Conservation (phyloP, 2,113 vertebrate species). For the Sula dactylatra region DNA sequence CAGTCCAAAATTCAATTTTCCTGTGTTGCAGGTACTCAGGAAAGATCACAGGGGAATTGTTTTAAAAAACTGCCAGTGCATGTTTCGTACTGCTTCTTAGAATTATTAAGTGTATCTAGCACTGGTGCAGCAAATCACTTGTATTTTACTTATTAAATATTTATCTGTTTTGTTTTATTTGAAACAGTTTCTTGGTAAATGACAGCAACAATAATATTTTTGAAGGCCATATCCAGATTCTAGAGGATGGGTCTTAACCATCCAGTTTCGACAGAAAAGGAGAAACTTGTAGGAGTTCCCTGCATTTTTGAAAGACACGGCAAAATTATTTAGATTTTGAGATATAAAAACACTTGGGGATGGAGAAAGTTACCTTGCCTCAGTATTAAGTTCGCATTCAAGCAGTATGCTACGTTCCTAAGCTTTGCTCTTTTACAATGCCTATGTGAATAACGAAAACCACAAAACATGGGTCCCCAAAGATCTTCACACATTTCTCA, state of each 20-base stretch:
- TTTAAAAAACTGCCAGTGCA: background rate
- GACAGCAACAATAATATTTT: background rate
- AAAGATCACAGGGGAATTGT: background rate
- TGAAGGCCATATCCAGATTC: background rate
- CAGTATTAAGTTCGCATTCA: background rate
- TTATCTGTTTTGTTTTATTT: background rate
- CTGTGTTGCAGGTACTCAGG: background rate
- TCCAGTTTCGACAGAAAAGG: background rate
- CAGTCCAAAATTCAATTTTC: background rate
- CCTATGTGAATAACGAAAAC: background rate
- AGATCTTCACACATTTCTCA: conserved; percentile 14
- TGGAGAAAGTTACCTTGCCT: background rate
- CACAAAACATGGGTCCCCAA: background rate
- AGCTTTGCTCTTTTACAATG: background rate
- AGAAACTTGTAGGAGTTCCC: background rate
- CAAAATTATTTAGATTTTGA: background rate
- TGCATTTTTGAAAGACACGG: background rate
- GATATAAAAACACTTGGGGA: background rate
- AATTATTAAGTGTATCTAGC: background rate
- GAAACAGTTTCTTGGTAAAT: background rate
- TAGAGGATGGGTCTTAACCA: background rate
- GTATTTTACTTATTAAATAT: background rate
- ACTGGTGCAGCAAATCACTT: background rate
- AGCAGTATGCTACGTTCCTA: background rate
- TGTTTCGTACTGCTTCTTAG: background rate